These are phyloP conservation scores for Eulemur macaco DNA, from an alignment of 2,113 vertebrate genomes.

Conservation along the genomic window DNA sequence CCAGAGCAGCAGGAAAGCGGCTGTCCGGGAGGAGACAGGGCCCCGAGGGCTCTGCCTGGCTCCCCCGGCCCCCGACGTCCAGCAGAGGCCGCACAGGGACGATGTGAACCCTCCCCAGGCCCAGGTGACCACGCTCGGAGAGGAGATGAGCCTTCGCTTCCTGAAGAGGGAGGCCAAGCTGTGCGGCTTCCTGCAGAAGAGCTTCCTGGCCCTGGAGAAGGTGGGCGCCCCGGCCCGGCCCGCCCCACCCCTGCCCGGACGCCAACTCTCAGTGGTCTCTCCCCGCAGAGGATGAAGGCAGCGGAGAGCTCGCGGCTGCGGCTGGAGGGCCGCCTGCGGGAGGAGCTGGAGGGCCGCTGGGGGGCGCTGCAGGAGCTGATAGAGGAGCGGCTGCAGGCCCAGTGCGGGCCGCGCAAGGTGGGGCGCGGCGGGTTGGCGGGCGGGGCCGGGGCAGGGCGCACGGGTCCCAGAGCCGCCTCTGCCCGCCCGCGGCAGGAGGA, in stretches of 20 bases:
- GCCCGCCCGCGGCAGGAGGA: slow-evolving; percentile 12
- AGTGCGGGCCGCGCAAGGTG: slow-evolving; percentile 61
- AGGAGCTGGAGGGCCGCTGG: slow-evolving; percentile 65
- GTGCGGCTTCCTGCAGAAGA: slow-evolving; percentile 73
- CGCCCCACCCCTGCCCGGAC: neutral
- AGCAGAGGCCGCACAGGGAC: neutral
- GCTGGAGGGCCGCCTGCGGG: slow-evolving; percentile 44
- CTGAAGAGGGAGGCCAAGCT: slow-evolving; percentile 74
- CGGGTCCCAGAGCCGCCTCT: neutral
- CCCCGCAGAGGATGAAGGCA: slow-evolving; percentile 63
- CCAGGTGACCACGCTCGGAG: slow-evolving; percentile 51
- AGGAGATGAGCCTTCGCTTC: slow-evolving; percentile 75
- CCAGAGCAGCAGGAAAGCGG: neutral
- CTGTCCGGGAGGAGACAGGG: neutral
- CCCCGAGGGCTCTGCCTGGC: neutral
- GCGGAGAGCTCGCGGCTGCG: neutral
- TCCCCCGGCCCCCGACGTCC: neutral
- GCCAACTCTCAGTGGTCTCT: neutral
- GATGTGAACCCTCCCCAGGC: neutral
- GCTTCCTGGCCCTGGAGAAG: slow-evolving; percentile 72
- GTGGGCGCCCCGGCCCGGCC: neutral
- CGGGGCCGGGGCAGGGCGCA: rapidly evolving
- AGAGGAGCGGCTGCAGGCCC: neutral
- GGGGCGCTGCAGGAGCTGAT: slow-evolving; percentile 33
- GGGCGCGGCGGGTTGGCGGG: rapidly evolving